A percentile compares a stretch with the other conserved stretches of the same genome.
Conservation (phyloP, 2,113 vertebrate genomes). For the Megaptera novaeangliae region DNA sequence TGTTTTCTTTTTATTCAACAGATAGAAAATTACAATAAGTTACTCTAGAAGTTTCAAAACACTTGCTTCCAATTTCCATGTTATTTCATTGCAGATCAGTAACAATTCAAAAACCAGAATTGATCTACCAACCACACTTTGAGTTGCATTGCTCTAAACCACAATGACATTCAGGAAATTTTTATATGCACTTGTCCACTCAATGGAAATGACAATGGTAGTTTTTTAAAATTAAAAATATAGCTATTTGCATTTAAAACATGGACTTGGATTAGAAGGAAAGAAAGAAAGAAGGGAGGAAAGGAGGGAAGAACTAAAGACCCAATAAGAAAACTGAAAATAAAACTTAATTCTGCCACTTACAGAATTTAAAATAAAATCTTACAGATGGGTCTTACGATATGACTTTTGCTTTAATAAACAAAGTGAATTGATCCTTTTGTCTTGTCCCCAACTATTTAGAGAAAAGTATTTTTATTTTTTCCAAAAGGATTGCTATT, state of each 20-base stretch:
- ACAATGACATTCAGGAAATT: background rate
- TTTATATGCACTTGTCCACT: background rate
- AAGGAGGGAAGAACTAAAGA: background rate
- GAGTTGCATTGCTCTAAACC: background rate
- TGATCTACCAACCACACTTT: background rate
- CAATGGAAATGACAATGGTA: background rate
- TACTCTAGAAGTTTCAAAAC: background rate
- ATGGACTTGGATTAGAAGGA: background rate
- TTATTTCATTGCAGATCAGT: background rate
- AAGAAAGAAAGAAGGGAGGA: background rate
- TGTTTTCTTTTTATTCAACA: slow-evolving; percentile 1
- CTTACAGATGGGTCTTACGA: background rate
- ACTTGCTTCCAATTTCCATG: background rate
- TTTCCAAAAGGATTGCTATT: background rate
- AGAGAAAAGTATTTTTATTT: background rate
- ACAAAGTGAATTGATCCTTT: background rate
- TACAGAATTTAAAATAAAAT: background rate
- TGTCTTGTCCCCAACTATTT: background rate
- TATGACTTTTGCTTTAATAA: background rate
- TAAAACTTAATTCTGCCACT: background rate
- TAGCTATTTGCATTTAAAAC: background rate
- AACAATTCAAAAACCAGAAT: background rate
- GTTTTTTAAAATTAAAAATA: background rate
- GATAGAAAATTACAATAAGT: background rate
- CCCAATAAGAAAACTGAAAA: background rate